Base-by-base conservation (phyloP, 30 jellyfish, hydroid and myxozoan genomes). In the Aurelia aurita region DNA sequence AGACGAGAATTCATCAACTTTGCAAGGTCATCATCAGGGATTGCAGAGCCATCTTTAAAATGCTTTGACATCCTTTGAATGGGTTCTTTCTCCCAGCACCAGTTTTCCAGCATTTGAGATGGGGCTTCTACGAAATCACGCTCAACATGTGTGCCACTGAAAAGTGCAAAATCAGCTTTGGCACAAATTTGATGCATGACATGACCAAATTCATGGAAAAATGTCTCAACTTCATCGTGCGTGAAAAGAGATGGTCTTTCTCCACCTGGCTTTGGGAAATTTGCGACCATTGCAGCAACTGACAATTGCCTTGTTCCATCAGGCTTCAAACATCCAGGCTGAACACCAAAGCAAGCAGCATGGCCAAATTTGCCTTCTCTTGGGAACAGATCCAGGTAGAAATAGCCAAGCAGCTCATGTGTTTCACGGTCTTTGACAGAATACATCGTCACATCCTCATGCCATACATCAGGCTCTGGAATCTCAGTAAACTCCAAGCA, bases 41-140 rank as follows among this genome's bases (percentile, higher is more conserved):
- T 78, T 5, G 86, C 90, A 57, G 90, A 72, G 4, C 89, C 97
- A 89, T 89, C 99, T 94, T 93, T 66, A 60, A 34, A 93, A 45
- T 93, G 98, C 73, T 85, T 71, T 49, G 98, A 93, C 97, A 93
- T 84, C 34, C 91, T 60, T 47, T 51, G 72, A 18, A 93, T 75
- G 10, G 96, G 87, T 49, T 69, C 97, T 59, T 93, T 80, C 58
- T 93, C 98, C 98, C 98, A 93, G 80, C 97, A 87, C 98, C 98
- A 93, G 74, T 93, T 93, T 72, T 93, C 98, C 29, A 93, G 97
- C 98, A 93, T 93, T 60, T 93, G 98, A 15, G 98, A 93, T 1
- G 98, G 98, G 15, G 98, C 98, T 84, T 93, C 98, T 13, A 93
- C 98, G 78, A 93, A 93, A 78, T 93, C 98, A 3, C 98, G 91